These are phyloP conservation scores for Myripristis murdjan DNA, from an alignment of 2,797 vertebrate species.

Conservation along the genomic window DNA sequence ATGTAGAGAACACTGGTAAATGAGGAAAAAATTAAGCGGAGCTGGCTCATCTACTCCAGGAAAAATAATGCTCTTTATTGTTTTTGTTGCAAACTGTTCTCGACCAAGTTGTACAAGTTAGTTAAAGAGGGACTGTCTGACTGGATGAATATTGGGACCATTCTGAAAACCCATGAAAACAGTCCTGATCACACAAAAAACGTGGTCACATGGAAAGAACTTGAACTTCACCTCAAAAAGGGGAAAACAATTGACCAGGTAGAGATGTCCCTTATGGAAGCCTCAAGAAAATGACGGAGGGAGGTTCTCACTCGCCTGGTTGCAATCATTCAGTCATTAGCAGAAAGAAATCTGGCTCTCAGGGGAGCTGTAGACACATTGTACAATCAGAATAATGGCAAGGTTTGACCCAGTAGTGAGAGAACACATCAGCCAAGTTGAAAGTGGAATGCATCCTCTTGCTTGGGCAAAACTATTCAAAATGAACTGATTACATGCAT, in stretches of 20 bases:
- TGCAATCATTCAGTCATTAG: slow-evolving; percentile 36
- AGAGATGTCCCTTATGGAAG: slow-evolving; percentile 22
- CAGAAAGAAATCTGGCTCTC: slow-evolving; percentile 45
- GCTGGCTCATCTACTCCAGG: not conserved
- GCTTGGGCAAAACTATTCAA: slow-evolving; percentile 32
- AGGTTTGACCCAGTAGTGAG: too few relatives aligned
- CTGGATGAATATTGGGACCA: slow-evolving; percentile 2
- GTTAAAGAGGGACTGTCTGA: slow-evolving; percentile 14
- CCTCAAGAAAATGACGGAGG: slow-evolving; percentile 23
- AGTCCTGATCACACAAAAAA: slow-evolving; percentile 1
- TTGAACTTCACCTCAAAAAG: slow-evolving; percentile 9
- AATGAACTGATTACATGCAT: slow-evolving; percentile 34
- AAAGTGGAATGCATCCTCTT: slow-evolving; percentile 27
- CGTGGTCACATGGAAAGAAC: slow-evolving; percentile 24
- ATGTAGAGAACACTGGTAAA: not conserved
- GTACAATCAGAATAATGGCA: slow-evolving; percentile 20
- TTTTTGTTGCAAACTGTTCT: slow-evolving; percentile 29
- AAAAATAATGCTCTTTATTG: slow-evolving; percentile 15
- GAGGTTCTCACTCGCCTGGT: slow-evolving; percentile 30
- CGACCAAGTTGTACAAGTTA: not conserved
- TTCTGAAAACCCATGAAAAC: slow-evolving; percentile 1
- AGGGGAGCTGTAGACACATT: slow-evolving; percentile 37
- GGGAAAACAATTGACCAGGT: slow-evolving; percentile 17
- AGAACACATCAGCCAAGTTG: too few relatives aligned
- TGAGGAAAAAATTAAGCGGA: not conserved